A percentile compares a stretch with the other conserved stretches of the same genome.
Conservation (phyloP, 2,888 invertebrate species). For the Stomorhina lunata region DNA sequence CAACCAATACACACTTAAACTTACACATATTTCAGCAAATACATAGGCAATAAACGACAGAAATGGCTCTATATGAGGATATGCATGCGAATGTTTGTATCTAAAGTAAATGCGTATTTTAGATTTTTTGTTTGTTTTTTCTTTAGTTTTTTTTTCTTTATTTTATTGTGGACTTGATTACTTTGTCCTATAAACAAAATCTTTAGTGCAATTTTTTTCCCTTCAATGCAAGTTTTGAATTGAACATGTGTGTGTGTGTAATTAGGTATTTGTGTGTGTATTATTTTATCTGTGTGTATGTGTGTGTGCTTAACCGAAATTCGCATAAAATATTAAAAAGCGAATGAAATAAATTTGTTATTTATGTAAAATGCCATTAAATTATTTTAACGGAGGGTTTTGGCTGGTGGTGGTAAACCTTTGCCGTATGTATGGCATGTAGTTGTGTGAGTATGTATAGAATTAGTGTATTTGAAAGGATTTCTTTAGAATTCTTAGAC, state of each 20-base stretch:
- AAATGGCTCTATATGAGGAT: background rate
- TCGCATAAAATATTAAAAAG: constrained; percentile 78
- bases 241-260: no score
- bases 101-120: constrained; percentile 26
- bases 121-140: constrained; percentile 5
- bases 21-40: background rate
- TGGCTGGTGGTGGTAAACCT: constrained; percentile 66
- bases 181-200: constrained; percentile 46
- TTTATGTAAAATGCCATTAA: constrained; percentile 80
- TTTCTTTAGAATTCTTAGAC: constrained; percentile 14
- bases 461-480: background rate
- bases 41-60: background rate
- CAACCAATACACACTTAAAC: background rate
- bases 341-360: constrained; percentile 75
- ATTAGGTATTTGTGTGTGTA: no score
- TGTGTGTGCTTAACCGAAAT: constrained; percentile 67
- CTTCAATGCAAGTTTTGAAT: background rate
- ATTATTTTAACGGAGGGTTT: constrained; percentile 79
- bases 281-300: background rate
- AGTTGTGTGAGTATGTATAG: background rate
- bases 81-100: background rate
- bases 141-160: background rate
- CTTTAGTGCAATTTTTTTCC: constrained; percentile 15
- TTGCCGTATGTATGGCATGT: constrained; percentile 23
- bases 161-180: constrained; percentile 41